Conservation (phyloP, 2,113 vertebrate species). For the Oenanthe melanoleuca region DNA sequence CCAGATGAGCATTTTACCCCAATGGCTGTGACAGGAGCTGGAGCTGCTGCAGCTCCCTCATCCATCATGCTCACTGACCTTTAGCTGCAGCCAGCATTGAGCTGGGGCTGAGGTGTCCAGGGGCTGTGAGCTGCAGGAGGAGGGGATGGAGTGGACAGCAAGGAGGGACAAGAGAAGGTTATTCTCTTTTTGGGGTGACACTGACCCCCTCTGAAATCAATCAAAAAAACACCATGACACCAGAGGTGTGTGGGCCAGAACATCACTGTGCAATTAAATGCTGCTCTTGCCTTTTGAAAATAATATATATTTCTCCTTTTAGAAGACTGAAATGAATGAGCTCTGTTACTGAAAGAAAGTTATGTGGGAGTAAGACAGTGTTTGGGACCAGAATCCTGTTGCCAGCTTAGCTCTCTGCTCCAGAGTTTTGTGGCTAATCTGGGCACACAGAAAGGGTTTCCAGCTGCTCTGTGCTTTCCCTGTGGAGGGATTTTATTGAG, state of each 20-base stretch:
- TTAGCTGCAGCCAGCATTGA: background rate
- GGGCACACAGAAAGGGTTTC: conserved; percentile 8
- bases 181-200: background rate
- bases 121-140: background rate
- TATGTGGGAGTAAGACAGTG: conserved; percentile 18
- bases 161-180: background rate
- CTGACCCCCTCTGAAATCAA: background rate
- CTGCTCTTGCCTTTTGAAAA: background rate
- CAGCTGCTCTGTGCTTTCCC: conserved; percentile 31
- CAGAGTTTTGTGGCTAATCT: background rate
- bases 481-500: conserved; percentile 14
- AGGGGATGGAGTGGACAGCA: background rate
- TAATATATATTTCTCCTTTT: background rate
- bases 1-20: background rate
- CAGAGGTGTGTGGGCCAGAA: background rate
- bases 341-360: background rate
- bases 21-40: background rate
- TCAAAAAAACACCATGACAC: background rate
- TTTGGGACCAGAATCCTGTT: conserved; percentile 4
- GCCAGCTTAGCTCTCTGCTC: background rate
- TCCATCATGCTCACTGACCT: conserved; percentile 28
- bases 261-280: background rate
- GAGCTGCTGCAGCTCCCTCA: background rate
- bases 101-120: background rate
- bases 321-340: conserved; percentile 9